Percentiles rank a stretch among this genome's conserved stretches.
These are phyloP conservation scores for Halcyon malimbica DNA, from an alignment of 2,113 vertebrate genomes.

Conservation along the genomic window DNA sequence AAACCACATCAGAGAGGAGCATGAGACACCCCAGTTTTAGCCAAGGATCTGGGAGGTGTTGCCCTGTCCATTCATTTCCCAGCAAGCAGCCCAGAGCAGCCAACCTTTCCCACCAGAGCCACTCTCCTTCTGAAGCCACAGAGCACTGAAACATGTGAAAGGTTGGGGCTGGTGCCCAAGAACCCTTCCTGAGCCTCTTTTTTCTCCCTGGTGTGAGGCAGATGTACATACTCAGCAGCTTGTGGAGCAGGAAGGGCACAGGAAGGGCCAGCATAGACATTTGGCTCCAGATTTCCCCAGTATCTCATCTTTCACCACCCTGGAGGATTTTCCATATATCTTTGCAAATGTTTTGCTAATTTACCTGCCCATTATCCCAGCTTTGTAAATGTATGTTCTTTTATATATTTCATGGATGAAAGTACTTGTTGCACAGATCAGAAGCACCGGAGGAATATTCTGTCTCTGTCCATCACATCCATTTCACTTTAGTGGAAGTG, in stretches of 20 bases:
- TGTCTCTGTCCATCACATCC: neutral
- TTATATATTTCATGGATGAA: neutral
- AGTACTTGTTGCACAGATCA: neutral
- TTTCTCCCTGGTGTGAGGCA: neutral
- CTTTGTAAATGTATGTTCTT: neutral
- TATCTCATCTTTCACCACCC: neutral
- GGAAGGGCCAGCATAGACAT: neutral
- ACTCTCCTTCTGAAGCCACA: neutral
- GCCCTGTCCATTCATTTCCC: neutral
- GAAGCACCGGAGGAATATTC: neutral
- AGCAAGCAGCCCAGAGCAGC: neutral
- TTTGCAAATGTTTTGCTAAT: neutral
- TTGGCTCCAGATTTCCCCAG: neutral
- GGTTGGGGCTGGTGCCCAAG: neutral
- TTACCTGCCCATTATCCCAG: neutral
- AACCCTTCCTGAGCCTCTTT: neutral
- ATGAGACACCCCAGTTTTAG: neutral
- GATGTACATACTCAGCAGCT: neutral
- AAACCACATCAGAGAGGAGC: constrained; percentile 49
- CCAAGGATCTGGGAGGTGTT: neutral
- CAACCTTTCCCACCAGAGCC: neutral
- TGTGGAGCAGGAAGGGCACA: neutral
- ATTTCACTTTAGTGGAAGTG: neutral
- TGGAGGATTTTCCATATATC: neutral
- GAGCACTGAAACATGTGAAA: neutral